phyloP scores from a whole-genome alignment of 2,113 vertebrate species.

The Dasypus novemcinctus region DNA sequence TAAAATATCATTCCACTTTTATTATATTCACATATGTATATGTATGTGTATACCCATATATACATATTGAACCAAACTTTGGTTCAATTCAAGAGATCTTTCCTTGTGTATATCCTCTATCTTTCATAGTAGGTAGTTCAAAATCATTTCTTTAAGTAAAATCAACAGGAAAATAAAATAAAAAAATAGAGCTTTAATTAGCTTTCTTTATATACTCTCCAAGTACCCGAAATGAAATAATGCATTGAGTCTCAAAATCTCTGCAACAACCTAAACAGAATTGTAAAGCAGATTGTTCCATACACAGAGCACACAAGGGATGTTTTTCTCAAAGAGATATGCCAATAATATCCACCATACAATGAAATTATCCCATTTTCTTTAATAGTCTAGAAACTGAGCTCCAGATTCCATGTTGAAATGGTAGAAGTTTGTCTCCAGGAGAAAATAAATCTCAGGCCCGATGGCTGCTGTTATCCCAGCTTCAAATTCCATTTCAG shows the following conservation, averaged over 20 bases:
- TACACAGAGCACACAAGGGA: not conserved
- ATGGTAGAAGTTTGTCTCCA: conserved; percentile 18
- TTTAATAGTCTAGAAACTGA: not conserved
- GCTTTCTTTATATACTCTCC: not conserved
- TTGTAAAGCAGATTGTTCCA: not conserved
- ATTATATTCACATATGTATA: not conserved
- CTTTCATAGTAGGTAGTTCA: not conserved
- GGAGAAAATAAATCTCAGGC: conserved; percentile 19
- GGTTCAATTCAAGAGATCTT: not conserved
- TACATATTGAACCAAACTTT: not conserved
- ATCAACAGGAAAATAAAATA: conserved; percentile 45
- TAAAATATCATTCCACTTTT: not conserved
- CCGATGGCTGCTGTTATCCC: conserved; percentile 3
- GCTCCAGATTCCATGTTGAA: conserved; percentile 8
- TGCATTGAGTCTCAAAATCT: not conserved
- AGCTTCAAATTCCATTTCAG: conserved; percentile 68
- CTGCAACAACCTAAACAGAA: not conserved
- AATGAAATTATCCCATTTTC: not conserved
- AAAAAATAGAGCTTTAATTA: not conserved
- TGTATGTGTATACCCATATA: not conserved
- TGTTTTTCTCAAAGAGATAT: not conserved
- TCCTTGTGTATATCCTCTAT: not conserved
- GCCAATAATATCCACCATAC: not conserved
- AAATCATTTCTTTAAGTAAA: conserved; percentile 15
- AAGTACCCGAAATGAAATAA: not conserved